These are phyloP conservation scores for Aphelinus atriplicis DNA, from an alignment of 1,140 invertebrate species.

Conservation along the genomic window DNA sequence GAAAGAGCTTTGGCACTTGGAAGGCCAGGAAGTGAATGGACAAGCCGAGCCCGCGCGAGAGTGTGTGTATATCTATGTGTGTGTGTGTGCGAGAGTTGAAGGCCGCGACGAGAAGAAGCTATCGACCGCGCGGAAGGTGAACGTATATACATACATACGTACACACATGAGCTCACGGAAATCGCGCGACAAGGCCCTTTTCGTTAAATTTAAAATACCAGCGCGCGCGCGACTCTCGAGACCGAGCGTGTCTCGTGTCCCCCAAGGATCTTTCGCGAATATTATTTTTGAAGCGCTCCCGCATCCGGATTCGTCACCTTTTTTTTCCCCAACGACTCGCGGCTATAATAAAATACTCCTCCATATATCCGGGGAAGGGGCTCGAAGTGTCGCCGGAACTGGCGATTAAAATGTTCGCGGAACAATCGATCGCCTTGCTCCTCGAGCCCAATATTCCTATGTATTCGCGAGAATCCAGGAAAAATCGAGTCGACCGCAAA, in stretches of 20 bases:
- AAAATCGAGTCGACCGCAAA: too few species aligned
- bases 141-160: not conserved
- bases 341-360: too few species aligned
- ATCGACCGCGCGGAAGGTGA: conserved; percentile 39
- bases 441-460: too few species aligned
- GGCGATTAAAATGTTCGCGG: too few species aligned
- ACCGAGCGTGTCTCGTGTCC: conserved; percentile 1
- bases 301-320: not conserved
- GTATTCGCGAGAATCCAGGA: too few species aligned
- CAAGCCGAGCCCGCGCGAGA: conserved; percentile 10
- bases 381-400: too few species aligned
- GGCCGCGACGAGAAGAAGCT: conserved; percentile 43
- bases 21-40: conserved; percentile 51
- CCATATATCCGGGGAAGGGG: too few species aligned
- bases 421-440: too few species aligned
- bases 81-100: conserved; percentile 44
- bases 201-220: conserved; percentile 47
- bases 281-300: too few species aligned
- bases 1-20: conserved; percentile 7
- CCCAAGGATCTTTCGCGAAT: not conserved
- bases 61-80: conserved; percentile 40
- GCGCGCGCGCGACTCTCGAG: too few species aligned
- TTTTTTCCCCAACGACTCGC: too few species aligned
- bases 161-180: conserved; percentile 41
- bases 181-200: conserved; percentile 39